A percentile compares a stretch with the other conserved stretches of the same genome.
phyloP scores from a whole-genome alignment of 2,888 invertebrate species.

The Drosophila maculinotata region DNA sequence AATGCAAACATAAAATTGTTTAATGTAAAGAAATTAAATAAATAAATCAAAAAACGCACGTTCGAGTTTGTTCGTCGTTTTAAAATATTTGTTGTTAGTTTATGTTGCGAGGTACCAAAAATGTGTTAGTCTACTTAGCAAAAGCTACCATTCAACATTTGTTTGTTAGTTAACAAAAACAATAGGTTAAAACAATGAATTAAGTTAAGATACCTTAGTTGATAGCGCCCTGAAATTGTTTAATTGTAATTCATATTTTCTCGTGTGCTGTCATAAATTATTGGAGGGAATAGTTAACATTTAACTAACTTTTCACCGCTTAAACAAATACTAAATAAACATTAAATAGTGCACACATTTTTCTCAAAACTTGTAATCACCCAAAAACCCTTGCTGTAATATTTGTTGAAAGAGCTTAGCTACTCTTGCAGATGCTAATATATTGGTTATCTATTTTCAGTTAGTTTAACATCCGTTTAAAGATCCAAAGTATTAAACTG shows the following conservation, averaged over 20 bases:
- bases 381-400: neutral
- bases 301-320: neutral
- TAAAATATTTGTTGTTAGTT: slow-evolving; percentile 30
- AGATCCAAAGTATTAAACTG: too few relatives aligned
- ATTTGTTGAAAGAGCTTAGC: neutral
- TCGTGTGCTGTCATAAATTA: neutral
- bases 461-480: too few relatives aligned
- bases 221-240: neutral
- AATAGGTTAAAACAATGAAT: neutral
- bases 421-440: neutral
- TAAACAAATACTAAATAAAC: neutral
- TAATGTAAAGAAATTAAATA: slow-evolving; percentile 14
- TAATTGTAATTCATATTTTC: neutral
- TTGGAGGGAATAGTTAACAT: neutral
- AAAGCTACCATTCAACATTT: slow-evolving; percentile 28
- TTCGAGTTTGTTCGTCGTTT: slow-evolving; percentile 29
- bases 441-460: neutral
- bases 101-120: slow-evolving; percentile 38
- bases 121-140: slow-evolving; percentile 51
- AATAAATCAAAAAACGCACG: slow-evolving; percentile 23
- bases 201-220: slow-evolving; percentile 37
- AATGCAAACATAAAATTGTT: slow-evolving; percentile 26
- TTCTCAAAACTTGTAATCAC: neutral
- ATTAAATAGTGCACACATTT: too few relatives aligned
- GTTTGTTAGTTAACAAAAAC: slow-evolving; percentile 25